Conservation (phyloP, 2,888 invertebrate species). For the Rhingia campestris region DNA sequence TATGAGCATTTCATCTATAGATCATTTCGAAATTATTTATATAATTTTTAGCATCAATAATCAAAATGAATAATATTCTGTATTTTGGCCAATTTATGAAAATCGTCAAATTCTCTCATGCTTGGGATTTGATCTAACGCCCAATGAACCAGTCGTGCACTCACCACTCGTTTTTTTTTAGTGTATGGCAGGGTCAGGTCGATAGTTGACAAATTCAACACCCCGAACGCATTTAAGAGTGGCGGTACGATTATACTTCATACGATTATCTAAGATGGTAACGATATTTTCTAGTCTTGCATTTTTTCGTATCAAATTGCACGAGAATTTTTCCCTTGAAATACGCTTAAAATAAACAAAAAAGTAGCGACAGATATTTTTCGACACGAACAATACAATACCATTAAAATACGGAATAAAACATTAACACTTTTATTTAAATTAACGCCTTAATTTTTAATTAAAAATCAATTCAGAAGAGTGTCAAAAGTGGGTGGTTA, state of each 20-base stretch:
- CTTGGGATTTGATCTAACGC: too few relatives aligned
- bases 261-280: slow-evolving; percentile 1
- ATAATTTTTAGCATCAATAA: too few relatives aligned
- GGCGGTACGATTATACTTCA: not conserved
- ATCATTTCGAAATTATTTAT: too few relatives aligned
- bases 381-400: not conserved
- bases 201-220: slow-evolving; percentile 37
- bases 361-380: too few relatives aligned
- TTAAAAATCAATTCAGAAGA: slow-evolving; percentile 32
- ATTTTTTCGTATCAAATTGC: not conserved
- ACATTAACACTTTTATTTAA: slow-evolving; percentile 2
- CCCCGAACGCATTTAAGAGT: not conserved
- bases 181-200: slow-evolving; percentile 13
- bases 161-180: too few relatives aligned
- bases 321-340: slow-evolving; percentile 20
- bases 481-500: slow-evolving; percentile 19
- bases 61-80: too few relatives aligned
- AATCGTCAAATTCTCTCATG: too few relatives aligned
- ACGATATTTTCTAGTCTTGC: not conserved
- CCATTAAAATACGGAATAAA: not conserved
- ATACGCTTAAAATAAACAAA: not conserved
- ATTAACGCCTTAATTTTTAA: slow-evolving; percentile 21
- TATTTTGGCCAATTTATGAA: too few relatives aligned
- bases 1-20: too few relatives aligned
- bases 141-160: too few relatives aligned